Conservation (phyloP, 2,797 vertebrate genomes). For the Fringilla coelebs region DNA sequence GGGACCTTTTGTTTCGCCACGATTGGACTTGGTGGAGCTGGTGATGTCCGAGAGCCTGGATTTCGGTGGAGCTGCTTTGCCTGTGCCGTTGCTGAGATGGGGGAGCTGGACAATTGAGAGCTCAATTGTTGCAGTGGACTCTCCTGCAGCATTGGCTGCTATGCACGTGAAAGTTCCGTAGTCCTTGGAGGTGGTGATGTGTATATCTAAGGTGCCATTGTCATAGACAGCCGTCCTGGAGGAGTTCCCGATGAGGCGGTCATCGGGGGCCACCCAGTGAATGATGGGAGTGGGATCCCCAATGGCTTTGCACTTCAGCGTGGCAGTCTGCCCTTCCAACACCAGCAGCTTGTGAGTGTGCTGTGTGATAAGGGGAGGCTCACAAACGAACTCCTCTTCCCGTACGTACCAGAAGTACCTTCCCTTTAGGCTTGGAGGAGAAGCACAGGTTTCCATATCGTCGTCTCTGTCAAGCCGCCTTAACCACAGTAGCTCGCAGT, state of each 20-base stretch:
- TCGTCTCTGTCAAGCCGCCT: slow-evolving; percentile 91
- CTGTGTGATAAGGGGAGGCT: slow-evolving; percentile 94
- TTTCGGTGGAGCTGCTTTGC: slow-evolving; percentile 85
- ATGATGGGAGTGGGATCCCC: slow-evolving; percentile 93
- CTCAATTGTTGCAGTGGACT: slow-evolving; percentile 92
- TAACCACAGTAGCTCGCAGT: slow-evolving; percentile 96
- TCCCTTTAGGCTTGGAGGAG: slow-evolving; percentile 89
- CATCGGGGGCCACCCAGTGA: slow-evolving; percentile 95
- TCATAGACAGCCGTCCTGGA: slow-evolving; percentile 89
- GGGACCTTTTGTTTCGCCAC: slow-evolving; percentile 85
- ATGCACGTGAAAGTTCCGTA: slow-evolving; percentile 96
- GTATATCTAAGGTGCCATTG: slow-evolving; percentile 94
- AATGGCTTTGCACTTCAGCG: slow-evolving; percentile 93
- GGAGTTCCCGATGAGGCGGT: slow-evolving; percentile 92
- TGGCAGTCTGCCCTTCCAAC: slow-evolving; percentile 93
- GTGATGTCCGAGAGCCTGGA: slow-evolving; percentile 97
- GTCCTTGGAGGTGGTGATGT: slow-evolving; percentile 93
- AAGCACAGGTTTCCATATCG: slow-evolving; percentile 97
- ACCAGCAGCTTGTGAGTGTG: slow-evolving; percentile 94
- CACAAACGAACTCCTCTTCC: slow-evolving; percentile 95
- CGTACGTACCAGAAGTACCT: slow-evolving; percentile 96
- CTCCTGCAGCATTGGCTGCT: slow-evolving; percentile 94
- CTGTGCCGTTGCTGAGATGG: slow-evolving; percentile 90
- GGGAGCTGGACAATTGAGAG: slow-evolving; percentile 97
- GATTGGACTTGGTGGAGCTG: slow-evolving; percentile 90